Evolutionary conservation across 1,140 invertebrate genomes (phyloP).

Genomic region (Nebria ingens): DNA sequence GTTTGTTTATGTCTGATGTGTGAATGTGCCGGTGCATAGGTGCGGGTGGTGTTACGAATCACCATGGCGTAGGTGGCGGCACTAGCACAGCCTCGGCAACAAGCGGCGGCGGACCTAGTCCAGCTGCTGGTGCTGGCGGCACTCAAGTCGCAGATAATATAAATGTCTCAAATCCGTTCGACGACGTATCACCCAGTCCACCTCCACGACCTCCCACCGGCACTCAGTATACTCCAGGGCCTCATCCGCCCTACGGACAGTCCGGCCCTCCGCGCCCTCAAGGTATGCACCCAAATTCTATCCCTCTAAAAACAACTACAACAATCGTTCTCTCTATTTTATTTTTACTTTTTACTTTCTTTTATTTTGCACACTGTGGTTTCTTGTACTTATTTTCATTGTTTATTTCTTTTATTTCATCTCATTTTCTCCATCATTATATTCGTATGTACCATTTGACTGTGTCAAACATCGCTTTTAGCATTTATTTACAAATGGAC

Average conservation of each 20-base stretch:
- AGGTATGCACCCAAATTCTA: conserved; percentile 24
- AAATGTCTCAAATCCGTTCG: conserved; percentile 72
- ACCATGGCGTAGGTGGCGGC: too few species aligned
- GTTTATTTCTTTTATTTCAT: too few species aligned
- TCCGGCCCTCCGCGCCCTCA: conserved; percentile 35
- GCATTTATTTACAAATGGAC: too few species aligned
- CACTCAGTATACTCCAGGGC: conserved; percentile 27
- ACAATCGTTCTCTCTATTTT: too few species aligned
- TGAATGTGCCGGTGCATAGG: conserved; percentile 17
- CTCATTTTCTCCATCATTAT: too few species aligned
- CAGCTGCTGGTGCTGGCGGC: conserved; percentile 36
- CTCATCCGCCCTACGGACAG: conserved; percentile 32
- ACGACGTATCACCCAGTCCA: conserved; percentile 53
- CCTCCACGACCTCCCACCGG: conserved; percentile 26
- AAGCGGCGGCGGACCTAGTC: conserved; percentile 26
- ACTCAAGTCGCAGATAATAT: conserved; percentile 67
- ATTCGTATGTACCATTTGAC: too few species aligned
- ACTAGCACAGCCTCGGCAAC: conserved; percentile 35
- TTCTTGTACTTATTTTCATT: too few species aligned
- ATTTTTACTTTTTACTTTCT: too few species aligned
- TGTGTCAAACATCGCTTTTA: too few species aligned
- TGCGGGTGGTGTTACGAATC: conserved; percentile 29
- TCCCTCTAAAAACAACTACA: too few species aligned
- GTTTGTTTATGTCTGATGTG: too few species aligned
- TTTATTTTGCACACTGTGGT: too few species aligned